These are phyloP conservation scores for Chaetodon auriga DNA, from an alignment of 2,113 vertebrate genomes.

Conservation along the genomic window DNA sequence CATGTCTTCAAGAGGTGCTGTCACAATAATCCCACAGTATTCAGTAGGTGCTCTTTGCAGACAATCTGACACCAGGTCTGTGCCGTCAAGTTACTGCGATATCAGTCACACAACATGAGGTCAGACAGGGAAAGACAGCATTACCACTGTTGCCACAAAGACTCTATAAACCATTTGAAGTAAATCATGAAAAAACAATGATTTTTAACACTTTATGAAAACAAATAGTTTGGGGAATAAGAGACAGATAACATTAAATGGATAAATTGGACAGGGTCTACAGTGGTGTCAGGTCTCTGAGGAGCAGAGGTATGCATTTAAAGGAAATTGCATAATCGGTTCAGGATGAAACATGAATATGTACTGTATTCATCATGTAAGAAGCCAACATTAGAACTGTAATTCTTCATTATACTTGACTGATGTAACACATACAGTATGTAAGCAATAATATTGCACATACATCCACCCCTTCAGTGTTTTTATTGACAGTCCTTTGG, in stretches of 20 bases:
- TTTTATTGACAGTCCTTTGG: too few relatives aligned
- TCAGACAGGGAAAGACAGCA: not conserved
- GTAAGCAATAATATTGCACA: too few relatives aligned
- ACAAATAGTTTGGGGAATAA: too few relatives aligned
- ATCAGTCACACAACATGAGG: not conserved
- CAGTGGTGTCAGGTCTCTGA: not conserved
- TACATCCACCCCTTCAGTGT: not conserved
- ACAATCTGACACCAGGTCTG: too few relatives aligned
- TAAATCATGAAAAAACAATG: too few relatives aligned
- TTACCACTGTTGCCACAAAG: too few relatives aligned
- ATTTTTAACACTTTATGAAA: too few relatives aligned
- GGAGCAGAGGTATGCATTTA: not conserved
- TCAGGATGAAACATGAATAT: not conserved
- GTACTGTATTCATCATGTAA: not conserved
- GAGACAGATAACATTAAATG: not conserved
- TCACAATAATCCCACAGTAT: not conserved
- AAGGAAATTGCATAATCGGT: not conserved
- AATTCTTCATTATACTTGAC: not conserved
- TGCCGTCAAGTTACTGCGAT: too few relatives aligned
- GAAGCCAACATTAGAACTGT: not conserved
- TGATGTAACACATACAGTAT: not conserved
- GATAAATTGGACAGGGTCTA: not conserved
- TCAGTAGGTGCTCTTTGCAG: not conserved
- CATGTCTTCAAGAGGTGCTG: not conserved
- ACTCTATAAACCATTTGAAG: too few relatives aligned